Evolutionary conservation across 2,797 vertebrate species (phyloP).

Genomic region (Schizopygopsis pylzovi): DNA sequence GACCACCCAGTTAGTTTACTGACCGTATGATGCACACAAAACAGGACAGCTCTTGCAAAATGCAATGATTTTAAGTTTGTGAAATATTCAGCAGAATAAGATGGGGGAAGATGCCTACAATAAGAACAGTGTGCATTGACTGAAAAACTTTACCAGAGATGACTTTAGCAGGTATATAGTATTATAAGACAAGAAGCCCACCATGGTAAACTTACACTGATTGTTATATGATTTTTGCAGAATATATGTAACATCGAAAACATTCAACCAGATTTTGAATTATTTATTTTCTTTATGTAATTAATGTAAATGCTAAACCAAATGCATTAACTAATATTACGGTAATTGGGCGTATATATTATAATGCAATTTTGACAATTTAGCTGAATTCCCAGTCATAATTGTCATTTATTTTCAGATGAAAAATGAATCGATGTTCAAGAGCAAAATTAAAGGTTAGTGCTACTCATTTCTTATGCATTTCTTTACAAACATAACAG

Average conservation of each 20-base stretch:
- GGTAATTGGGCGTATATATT: neutral
- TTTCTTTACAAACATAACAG: neutral
- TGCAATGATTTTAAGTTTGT: neutral
- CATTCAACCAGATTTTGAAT: neutral
- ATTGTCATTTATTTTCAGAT: neutral
- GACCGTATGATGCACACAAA: constrained; percentile 4
- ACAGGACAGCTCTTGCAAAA: neutral
- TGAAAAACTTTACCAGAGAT: neutral
- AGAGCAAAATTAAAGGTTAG: neutral
- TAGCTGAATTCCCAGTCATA: neutral
- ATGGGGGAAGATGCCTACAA: neutral
- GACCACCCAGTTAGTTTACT: constrained; percentile 21
- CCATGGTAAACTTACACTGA: neutral
- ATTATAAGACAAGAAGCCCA: neutral
- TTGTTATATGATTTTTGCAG: neutral
- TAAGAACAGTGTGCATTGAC: neutral
- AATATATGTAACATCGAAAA: neutral
- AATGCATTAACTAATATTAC: neutral
- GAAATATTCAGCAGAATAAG: neutral
- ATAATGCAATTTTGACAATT: neutral
- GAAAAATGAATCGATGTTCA: neutral
- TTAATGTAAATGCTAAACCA: neutral
- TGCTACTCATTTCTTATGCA: neutral
- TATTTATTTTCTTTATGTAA: neutral
- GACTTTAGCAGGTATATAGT: neutral